Conservation (phyloP, 2,113 vertebrate genomes). For the Isurus oxyrinchus region DNA sequence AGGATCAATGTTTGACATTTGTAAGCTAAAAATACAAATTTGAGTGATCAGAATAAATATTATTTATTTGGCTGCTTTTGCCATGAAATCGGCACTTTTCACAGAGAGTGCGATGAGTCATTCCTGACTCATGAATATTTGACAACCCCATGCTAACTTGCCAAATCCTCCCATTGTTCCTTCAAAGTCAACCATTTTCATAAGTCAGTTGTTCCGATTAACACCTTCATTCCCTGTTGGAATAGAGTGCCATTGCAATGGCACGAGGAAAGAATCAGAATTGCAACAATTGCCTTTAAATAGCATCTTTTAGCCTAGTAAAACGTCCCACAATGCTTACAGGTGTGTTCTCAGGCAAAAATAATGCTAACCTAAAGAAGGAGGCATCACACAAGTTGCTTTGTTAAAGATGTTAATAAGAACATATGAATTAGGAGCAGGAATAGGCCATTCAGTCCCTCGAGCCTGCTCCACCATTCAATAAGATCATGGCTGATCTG, state of each 20-base stretch:
- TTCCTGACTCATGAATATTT: constrained; percentile 33
- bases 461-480: no score
- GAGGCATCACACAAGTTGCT: no score
- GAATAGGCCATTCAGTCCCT: no score
- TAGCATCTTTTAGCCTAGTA: not conserved
- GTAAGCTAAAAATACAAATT: constrained; percentile 3
- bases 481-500: no score
- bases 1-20: not conserved
- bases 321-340: not conserved
- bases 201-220: not conserved
- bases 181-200: constrained; percentile 19
- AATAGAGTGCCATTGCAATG: not conserved
- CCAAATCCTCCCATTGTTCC: constrained; percentile 34
- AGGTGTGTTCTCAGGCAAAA: not conserved
- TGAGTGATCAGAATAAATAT: not conserved
- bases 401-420: no score
- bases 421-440: no score
- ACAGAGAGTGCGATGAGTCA: not conserved
- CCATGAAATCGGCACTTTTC: not conserved
- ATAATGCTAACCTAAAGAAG: no score
- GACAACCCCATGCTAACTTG: not conserved
- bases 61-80: not conserved
- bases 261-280: not conserved
- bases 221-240: not conserved
- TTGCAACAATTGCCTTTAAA: not conserved